phyloP scores from a whole-genome alignment of 2,888 invertebrate species.

The Drosophila barbarae region DNA sequence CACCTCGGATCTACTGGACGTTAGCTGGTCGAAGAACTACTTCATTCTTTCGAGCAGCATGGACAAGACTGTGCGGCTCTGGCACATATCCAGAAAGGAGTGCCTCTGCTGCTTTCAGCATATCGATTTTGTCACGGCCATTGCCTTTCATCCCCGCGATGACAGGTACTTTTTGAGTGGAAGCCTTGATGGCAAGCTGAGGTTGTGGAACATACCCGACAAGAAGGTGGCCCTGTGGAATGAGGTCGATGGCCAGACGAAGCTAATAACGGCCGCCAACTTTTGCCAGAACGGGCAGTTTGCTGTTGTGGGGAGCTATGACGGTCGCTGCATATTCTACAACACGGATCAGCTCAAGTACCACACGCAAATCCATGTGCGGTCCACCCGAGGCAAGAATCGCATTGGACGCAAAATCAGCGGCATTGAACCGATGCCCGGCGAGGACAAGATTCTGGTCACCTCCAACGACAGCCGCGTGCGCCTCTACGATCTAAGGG shows the following conservation, averaged over 20 bases:
- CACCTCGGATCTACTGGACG: slow-evolving; percentile 96
- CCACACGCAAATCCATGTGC: slow-evolving; percentile 97
- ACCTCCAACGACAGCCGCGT: slow-evolving; percentile 99
- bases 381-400: slow-evolving; percentile 97
- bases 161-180: slow-evolving; percentile 96
- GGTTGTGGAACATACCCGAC: slow-evolving; percentile 99
- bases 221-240: slow-evolving; percentile 99
- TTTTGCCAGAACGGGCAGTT: slow-evolving; percentile 99
- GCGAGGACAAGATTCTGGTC: slow-evolving; percentile 96
- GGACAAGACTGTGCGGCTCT: slow-evolving; percentile 98
- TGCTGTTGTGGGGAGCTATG: slow-evolving; percentile 98
- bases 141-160: slow-evolving; percentile 97
- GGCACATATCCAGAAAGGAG: slow-evolving; percentile 98
- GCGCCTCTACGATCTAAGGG: slow-evolving; percentile 95
- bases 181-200: slow-evolving; percentile 96
- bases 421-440: slow-evolving; percentile 97
- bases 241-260: slow-evolving; percentile 96
- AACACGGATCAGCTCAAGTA: slow-evolving; percentile 98
- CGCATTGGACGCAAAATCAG: slow-evolving; percentile 96
- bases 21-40: slow-evolving; percentile 99
- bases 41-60: slow-evolving; percentile 98
- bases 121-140: slow-evolving; percentile 99
- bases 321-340: slow-evolving; percentile 99
- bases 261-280: slow-evolving; percentile 97
- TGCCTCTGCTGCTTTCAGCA: slow-evolving; percentile 99